Evolutionary conservation across 2,113 vertebrate genomes (phyloP), one percentile per base, ranked within the genome.

Genomic region (Morone chrysops): DNA sequence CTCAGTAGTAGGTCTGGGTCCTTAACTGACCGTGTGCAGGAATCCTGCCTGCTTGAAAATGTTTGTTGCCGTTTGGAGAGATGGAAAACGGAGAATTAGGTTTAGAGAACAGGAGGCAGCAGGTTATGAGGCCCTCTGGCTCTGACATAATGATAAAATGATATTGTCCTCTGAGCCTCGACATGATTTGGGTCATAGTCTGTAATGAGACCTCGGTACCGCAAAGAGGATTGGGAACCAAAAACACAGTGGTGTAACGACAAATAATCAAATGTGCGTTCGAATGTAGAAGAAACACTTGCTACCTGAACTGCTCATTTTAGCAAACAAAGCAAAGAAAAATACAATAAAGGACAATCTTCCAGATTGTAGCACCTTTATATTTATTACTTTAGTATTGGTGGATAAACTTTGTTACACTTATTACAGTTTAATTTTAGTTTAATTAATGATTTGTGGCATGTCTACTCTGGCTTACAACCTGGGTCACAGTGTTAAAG

Each of bases 21-120:
- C 3, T 47, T 1, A 12, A 45, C 43, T 47, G 45, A 12, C 45
- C 45, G 3, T 12, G 45, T 47, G 45, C 45, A 18, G 50, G 7
- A 1, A 59, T 22, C 6, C 20, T 1, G 17, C 6, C 25, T 36
- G 62, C 43, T 70, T 73, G 63, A 45, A 78, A 13, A 40, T 47
- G 45, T 76, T 82, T 82, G 4, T 16, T 81, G 72, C 65, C 17
- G 20, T 72, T 18, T 8, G n/a, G 38, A 54, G 10, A 48, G 3
- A 61, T 16, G 10, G 36, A 62, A 45, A 57, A n/a, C 1, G 6
- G 8, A 16, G 14, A 31, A 41, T 8, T 40, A 31, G 59, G 13
- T 45, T 54, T 54, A 45, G 69, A 71, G 7, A 71, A 18, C 31
- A 50, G 61, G 45, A 47, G 45, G 10, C 45, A 47, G 45, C 45